Percentiles rank a stretch among this genome's conserved stretches.
phyloP scores from a whole-genome alignment of 2,888 invertebrate species.

The Dryadula phaetusa region DNA sequence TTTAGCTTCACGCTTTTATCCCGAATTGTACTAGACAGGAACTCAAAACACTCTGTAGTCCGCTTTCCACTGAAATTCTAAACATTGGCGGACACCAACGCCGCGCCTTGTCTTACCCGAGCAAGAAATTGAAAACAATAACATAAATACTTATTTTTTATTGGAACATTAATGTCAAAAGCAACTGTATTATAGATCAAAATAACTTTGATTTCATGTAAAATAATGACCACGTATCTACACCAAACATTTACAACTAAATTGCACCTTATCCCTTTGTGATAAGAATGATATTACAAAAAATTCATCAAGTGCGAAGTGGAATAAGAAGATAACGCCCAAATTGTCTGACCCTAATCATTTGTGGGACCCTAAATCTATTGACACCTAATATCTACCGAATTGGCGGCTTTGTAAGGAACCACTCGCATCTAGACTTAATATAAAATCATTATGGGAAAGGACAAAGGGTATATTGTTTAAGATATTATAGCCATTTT shows the following conservation, averaged over 20 bases:
- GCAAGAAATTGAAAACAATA: too few relatives aligned
- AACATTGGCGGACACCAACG: too few relatives aligned
- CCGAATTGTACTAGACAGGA: too few relatives aligned
- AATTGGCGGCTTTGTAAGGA: slow-evolving; percentile 21
- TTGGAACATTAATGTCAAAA: slow-evolving; percentile 16
- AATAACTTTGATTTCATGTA: slow-evolving; percentile 27
- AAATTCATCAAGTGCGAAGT: background rate
- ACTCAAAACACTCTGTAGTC: too few relatives aligned
- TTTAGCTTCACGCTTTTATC: too few relatives aligned
- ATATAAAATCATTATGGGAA: slow-evolving; percentile 15
- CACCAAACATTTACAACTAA: background rate
- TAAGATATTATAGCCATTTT: background rate
- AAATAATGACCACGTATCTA: slow-evolving; percentile 29
- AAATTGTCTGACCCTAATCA: slow-evolving; percentile 48
- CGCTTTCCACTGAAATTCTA: too few relatives aligned
- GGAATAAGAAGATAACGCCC: slow-evolving; percentile 38
- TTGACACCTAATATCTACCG: slow-evolving; percentile 39
- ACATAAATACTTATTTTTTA: too few relatives aligned
- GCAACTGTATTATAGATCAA: slow-evolving; percentile 15
- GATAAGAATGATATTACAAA: background rate
- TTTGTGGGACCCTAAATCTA: slow-evolving; percentile 42
- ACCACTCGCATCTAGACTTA: slow-evolving; percentile 16
- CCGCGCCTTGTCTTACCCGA: too few relatives aligned
- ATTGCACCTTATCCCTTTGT: background rate
- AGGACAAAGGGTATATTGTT: slow-evolving; percentile 2